Evolutionary conservation across 2,797 vertebrate species (phyloP), one percentile per base, ranked within the genome.

Genomic region (Anguilla pacifica): DNA sequence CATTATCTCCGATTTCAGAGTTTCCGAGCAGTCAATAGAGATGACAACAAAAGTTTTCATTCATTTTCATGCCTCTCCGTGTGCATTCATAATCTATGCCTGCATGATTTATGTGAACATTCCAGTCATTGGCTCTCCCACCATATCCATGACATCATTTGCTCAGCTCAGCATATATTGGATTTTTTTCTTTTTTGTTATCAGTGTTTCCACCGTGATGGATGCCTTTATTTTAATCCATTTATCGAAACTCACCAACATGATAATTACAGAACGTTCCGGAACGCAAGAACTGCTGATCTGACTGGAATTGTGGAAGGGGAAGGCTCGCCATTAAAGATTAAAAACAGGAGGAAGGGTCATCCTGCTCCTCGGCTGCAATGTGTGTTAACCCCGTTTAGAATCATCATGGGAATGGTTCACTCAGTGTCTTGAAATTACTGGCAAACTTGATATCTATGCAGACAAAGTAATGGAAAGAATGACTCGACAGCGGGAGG

Each of bases 171-270:
- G 83, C 61, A 59, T 89, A 95, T 95, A 95, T 96, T 94, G 95
- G 93, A 95, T 94, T 95, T 94, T 64, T 49, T 87, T 91, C 11
- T 28, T 9, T 92, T 92, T 94, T 88, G 92, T 95, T 96, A 95
- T 96, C 96, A 95, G 95, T 95, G 94, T 96, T 95, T 95, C 93
- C 22, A 85, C 93, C 94, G 95, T 96, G 95, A 96, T 95, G 95
- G 95, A 96, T 96, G 94, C 95, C 93, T 95, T 94, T 95, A 93
- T 93, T 95, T 95, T 96, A 96, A 96, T 96, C 43, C 96, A 96
- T 96, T 96, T 96, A 96, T 96, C 94, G 96, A 95, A 96, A 96
- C 95, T 93, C 94, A 92, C 93, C 92, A 93, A 95, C 92, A 83
- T 92, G 94, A 95, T 96, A 95, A 96, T 96, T 96, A 95, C 93